Percentiles rank a stretch among this genome's conserved stretches.
Evolutionary conservation across 2,113 vertebrate species (phyloP).

Genomic region (Macheiramphus alcinus): DNA sequence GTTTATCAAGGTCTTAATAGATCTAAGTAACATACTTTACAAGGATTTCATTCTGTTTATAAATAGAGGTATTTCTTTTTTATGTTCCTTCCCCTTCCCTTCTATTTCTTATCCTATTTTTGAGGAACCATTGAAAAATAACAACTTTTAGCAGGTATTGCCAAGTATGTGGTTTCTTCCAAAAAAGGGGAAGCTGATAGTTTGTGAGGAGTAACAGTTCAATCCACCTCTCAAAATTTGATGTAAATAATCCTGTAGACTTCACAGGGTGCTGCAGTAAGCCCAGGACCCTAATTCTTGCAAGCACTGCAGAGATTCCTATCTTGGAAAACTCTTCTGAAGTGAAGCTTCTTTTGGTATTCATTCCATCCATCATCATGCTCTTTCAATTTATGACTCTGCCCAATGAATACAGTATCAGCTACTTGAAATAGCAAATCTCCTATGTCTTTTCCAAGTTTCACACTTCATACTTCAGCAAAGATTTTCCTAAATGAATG

Average conservation of each 20-base stretch:
- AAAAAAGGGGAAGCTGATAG: background rate
- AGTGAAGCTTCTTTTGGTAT: background rate
- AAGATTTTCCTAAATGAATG: background rate
- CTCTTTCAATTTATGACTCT: background rate
- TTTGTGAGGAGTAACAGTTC: background rate
- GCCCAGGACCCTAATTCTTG: background rate
- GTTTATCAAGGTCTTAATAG: background rate
- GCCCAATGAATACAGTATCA: background rate
- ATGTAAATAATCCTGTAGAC: background rate
- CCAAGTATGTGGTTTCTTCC: background rate
- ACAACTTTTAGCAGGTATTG: background rate
- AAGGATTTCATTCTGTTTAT: background rate
- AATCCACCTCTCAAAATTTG: background rate
- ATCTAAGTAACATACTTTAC: background rate
- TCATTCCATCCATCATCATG: background rate
- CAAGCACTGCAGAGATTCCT: background rate
- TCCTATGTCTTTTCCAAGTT: background rate
- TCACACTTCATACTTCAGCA: background rate
- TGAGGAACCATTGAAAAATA: background rate
- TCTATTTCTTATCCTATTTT: background rate
- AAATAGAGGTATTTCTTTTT: background rate
- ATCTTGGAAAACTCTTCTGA: background rate
- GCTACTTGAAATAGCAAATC: background rate
- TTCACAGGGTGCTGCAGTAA: background rate
- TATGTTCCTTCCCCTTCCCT: background rate